Evolutionary conservation across 1,140 invertebrate genomes (phyloP).

Genomic region (Ladona fulva): DNA sequence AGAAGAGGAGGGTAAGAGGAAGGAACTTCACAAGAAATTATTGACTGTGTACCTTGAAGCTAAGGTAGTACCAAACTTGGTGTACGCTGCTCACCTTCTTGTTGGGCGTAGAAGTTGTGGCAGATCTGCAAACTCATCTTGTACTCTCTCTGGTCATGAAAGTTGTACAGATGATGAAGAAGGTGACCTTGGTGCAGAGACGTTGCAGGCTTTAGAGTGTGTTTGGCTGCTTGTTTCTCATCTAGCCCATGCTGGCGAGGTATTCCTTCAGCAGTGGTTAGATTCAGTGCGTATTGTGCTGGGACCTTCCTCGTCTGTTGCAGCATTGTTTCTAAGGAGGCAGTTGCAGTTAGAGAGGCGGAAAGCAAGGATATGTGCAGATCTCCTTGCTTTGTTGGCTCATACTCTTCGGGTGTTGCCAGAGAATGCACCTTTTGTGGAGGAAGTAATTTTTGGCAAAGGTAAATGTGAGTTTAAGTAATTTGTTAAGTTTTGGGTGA

Average conservation of each 20-base stretch:
- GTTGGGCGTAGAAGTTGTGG: conserved; percentile 23
- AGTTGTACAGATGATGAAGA: conserved; percentile 9
- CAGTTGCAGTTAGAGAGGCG: conserved; percentile 46
- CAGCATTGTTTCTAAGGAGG: conserved; percentile 32
- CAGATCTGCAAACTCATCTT: conserved; percentile 22
- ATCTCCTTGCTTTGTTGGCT: conserved; percentile 60
- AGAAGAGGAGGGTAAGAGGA: conserved; percentile 22
- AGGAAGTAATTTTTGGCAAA: conserved; percentile 52
- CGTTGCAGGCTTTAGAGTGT: conserved; percentile 53
- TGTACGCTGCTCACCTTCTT: conserved; percentile 30
- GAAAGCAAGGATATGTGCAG: conserved; percentile 48
- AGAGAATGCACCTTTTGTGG: conserved; percentile 62
- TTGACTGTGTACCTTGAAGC: conserved; percentile 28
- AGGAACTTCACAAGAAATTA: conserved; percentile 15
- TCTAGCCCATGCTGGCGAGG: conserved; percentile 55
- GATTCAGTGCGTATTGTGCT: conserved; percentile 59
- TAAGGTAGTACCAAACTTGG: conserved; percentile 31
- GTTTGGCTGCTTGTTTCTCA: conserved; percentile 59
- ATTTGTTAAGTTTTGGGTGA: too few relatives aligned
- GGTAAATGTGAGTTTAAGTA: not conserved
- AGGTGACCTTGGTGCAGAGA: conserved; percentile 43
- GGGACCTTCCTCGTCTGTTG: conserved; percentile 41
- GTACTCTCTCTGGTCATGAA: conserved; percentile 23
- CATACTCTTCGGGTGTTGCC: conserved; percentile 63
- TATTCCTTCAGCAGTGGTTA: conserved; percentile 67